These are phyloP conservation scores for Medauroidea extradentata DNA, from an alignment of 1,140 invertebrate species.

Conservation along the genomic window DNA sequence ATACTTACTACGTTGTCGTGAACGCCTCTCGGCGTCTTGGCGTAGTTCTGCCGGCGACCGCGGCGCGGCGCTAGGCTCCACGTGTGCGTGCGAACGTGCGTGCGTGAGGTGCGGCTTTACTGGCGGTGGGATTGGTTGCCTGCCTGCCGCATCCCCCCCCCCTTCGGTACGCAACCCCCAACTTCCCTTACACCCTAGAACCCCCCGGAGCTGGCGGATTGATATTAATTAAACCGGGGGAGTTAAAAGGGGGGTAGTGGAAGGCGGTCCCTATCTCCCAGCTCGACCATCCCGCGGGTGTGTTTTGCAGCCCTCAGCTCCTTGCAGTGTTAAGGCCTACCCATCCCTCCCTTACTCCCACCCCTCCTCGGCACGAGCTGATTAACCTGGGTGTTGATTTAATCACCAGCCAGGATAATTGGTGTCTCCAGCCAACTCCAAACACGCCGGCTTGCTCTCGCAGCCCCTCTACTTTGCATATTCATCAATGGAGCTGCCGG, in stretches of 20 bases:
- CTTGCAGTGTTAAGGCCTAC: too few relatives aligned
- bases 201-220: neutral
- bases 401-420: slow-evolving; percentile 3
- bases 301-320: too few relatives aligned
- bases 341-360: neutral
- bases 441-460: neutral
- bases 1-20: too few relatives aligned
- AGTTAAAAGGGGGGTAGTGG: neutral
- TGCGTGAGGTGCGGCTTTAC: too few relatives aligned
- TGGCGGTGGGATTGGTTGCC: neutral
- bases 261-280: slow-evolving; percentile 9
- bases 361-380: neutral
- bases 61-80: too few relatives aligned
- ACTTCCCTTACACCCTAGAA: neutral
- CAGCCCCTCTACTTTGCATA: neutral
- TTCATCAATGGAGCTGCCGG: neutral
- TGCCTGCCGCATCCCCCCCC: neutral
- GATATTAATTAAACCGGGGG: neutral
- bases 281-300: slow-evolving; percentile 5
- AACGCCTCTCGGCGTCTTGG: too few relatives aligned
- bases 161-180: neutral
- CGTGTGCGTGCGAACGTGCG: too few relatives aligned
- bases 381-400: slow-evolving; percentile 4
- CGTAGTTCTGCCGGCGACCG: too few relatives aligned
- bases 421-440: slow-evolving; percentile 1